Evolutionary conservation across 92 coral and sea anemone species (phyloP), one percentile per base, ranked within the genome.

Genomic region (Bergia sp.): DNA sequence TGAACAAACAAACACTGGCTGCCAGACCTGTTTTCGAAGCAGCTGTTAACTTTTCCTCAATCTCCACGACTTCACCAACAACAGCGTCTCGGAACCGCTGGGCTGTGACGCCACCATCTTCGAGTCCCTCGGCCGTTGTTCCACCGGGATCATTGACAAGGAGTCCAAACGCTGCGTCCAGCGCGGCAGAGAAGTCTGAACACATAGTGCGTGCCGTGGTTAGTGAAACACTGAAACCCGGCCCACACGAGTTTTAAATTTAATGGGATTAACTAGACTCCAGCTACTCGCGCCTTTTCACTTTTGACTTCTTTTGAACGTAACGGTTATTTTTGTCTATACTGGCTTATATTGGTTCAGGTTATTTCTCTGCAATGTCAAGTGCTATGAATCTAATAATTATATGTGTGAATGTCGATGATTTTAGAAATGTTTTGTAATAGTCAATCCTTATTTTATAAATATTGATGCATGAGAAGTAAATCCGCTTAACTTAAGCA

Each of bases 1-100:
- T 84, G 11, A 84, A 84, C 78, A 71, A 53, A 7, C 37, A 16
- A 45, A 84, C 64, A 43, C 87, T 71, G 36, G 87, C 77, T 5
- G 87, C 87, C 29, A 84, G 87, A 37, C 55, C 10, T 16, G 39
- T 71, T 36, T 71, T 72, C 53, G 79, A 71, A 84, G 40, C 77
- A 49, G 67, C 78, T 71, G 10, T 39, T 44, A 84, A 23, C 64
- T 84, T 84, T 8, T 13, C 79, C n/a, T 84, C 77, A 3, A 84
- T 45, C 18, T 84, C 65, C n/a, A 29, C 55, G 7, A 47, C 64
- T 47, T 84, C 87, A 71, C 79, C 38, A 9, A 71, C 36, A 65
- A 65, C 42, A 15, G 38, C 21, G 50, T 84, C 36, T 73, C 64
- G 64, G 45, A 84, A 20, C 45, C 37, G 87, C 43, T 71, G 87